phyloP scores from a whole-genome alignment of 2,888 invertebrate genomes.

The Luffia ferchaultella region DNA sequence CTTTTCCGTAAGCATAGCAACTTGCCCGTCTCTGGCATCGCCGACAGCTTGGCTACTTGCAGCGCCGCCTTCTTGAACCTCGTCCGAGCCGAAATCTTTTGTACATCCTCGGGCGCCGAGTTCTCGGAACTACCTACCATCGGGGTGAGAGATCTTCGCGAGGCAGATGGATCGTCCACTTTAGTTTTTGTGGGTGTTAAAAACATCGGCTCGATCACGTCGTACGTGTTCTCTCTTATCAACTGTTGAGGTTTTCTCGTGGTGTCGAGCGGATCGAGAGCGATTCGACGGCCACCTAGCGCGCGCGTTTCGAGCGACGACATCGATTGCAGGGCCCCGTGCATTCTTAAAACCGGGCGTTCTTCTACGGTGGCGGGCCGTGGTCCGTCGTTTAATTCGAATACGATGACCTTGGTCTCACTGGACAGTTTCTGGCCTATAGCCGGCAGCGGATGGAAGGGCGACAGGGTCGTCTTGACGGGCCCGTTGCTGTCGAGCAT shows the following conservation, averaged over 20 bases:
- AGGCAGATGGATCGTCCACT: slow-evolving; percentile 21
- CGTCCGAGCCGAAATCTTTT: slow-evolving; percentile 40
- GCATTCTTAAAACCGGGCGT: slow-evolving; percentile 27
- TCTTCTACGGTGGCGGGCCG: slow-evolving; percentile 17
- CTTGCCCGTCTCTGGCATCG: slow-evolving; percentile 50
- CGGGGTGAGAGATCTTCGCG: slow-evolving; percentile 13
- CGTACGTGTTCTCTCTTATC: slow-evolving; percentile 52
- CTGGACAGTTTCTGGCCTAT: slow-evolving; percentile 43
- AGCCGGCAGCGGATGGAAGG: slow-evolving; percentile 55
- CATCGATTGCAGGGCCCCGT: slow-evolving; percentile 46
- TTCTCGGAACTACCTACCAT: slow-evolving; percentile 12
- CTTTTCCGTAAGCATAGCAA: slow-evolving; percentile 44
- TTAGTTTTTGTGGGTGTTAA: slow-evolving; percentile 30
- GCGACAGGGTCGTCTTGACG: slow-evolving; percentile 42
- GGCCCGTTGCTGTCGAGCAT: slow-evolving; percentile 50
- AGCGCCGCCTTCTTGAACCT: slow-evolving; percentile 52
- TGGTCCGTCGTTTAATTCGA: slow-evolving; percentile 38
- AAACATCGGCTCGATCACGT: slow-evolving; percentile 48
- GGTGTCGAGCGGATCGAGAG: slow-evolving; percentile 22
- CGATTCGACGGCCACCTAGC: slow-evolving; percentile 20
- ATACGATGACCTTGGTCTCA: slow-evolving; percentile 43
- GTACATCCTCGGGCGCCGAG: slow-evolving; percentile 2
- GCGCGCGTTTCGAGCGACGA: slow-evolving; percentile 44
- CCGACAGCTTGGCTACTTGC: slow-evolving; percentile 42
- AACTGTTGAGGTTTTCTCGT: slow-evolving; percentile 41